A percentile compares a stretch with the other conserved stretches of the same genome.
phyloP scores from a whole-genome alignment of 2,888 invertebrate species.

The Anticlea derivata region DNA sequence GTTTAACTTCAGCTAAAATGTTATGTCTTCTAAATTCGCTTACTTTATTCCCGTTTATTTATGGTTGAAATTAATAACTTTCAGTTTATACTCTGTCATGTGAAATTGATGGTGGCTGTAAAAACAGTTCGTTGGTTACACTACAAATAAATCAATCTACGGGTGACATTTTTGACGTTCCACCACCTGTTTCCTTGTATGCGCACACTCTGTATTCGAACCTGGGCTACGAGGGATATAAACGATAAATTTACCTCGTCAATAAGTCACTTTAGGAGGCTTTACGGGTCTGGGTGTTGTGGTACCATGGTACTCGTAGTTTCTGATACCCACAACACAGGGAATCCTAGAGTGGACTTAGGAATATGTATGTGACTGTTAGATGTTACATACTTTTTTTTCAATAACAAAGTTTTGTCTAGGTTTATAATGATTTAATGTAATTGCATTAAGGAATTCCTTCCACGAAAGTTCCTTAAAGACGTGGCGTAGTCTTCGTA shows the following conservation, averaged over 20 bases:
- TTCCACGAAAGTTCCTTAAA: no score
- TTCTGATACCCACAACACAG: no score
- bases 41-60: constrained; percentile 16
- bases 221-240: background rate
- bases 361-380: no score
- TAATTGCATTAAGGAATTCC: no score
- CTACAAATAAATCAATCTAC: constrained; percentile 46
- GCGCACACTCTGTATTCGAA: constrained; percentile 18
- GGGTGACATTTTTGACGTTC: constrained; percentile 40
- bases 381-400: no score
- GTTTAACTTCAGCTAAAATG: constrained; percentile 10
- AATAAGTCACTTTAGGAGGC: no score
- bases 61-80: constrained; percentile 19
- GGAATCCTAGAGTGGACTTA: no score
- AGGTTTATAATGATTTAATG: no score
- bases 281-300: no score
- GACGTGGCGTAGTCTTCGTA: no score
- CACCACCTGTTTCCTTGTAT: constrained; percentile 36
- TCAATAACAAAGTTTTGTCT: no score
- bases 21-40: constrained; percentile 12
- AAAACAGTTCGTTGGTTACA: constrained; percentile 30
- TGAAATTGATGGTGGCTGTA: constrained; percentile 36
- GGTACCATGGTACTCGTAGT: no score
- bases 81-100: constrained; percentile 21
- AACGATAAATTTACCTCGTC: constrained; percentile 1